phyloP scores from a whole-genome alignment of 2,113 vertebrate genomes.

The Pristiophorus japonicus region DNA sequence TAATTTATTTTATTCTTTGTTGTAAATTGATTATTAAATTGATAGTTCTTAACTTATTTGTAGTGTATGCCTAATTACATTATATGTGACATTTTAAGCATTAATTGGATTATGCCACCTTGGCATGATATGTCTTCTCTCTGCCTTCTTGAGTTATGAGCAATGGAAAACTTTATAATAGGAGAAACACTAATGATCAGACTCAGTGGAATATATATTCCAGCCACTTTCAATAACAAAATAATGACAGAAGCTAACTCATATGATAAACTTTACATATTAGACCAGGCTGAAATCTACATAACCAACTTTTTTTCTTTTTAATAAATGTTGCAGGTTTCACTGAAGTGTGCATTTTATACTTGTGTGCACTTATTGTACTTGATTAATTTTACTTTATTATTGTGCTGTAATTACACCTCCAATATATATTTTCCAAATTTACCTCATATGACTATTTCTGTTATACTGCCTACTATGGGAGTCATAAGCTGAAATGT shows the following conservation, averaged over 20 bases:
- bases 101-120: neutral
- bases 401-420: neutral
- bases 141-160: neutral
- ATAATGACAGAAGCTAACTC: neutral
- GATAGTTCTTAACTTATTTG: neutral
- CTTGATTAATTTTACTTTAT: neutral
- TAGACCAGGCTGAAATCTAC: neutral
- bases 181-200: neutral
- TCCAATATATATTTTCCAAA: neutral
- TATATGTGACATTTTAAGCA: neutral
- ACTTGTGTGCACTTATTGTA: neutral
- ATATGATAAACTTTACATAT: neutral
- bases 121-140: neutral
- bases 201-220: neutral
- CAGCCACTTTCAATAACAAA: neutral
- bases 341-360: neutral
- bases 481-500: no score
- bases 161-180: neutral
- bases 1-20: neutral
- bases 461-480: neutral
- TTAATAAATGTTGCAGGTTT: neutral
- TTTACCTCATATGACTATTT: neutral
- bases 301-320: neutral
- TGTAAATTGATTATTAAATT: neutral
- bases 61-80: neutral